phyloP scores from a whole-genome alignment of 1,140 invertebrate genomes.

The Spodoptera frugiperda region DNA sequence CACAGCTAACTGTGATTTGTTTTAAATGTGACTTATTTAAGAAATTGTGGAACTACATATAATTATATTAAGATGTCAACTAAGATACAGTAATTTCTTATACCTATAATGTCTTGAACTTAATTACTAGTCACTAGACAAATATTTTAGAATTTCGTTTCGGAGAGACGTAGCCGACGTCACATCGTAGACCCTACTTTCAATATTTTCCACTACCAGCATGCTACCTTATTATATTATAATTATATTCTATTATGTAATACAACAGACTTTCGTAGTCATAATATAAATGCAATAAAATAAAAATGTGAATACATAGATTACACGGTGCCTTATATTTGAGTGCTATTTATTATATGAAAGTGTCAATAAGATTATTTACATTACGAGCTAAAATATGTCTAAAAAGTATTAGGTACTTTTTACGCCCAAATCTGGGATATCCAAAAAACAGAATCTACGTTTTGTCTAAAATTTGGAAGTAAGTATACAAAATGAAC shows the following conservation, averaged over 20 bases:
- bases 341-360: constrained; percentile 53
- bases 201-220: constrained; percentile 55
- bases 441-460: neutral
- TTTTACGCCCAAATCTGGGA: constrained; percentile 1
- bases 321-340: constrained; percentile 60
- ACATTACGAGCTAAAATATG: constrained; percentile 27
- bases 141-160: constrained; percentile 84
- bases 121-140: constrained; percentile 73
- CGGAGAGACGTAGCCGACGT: constrained; percentile 66
- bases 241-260: constrained; percentile 24
- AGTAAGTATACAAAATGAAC: neutral
- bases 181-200: constrained; percentile 62
- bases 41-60: constrained; percentile 28
- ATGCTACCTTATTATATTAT: constrained; percentile 36
- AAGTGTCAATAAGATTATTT: constrained; percentile 1
- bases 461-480: neutral
- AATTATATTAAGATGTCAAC: neutral
- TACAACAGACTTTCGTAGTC: constrained; percentile 58
- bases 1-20: neutral
- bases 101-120: constrained; percentile 60
- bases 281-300: constrained; percentile 61
- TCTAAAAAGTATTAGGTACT: constrained; percentile 2
- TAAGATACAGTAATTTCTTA: constrained; percentile 52
- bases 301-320: constrained; percentile 61
- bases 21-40: neutral